Evolutionary conservation across 2,113 vertebrate species (phyloP).

Genomic region (Coracopsis vasa): DNA sequence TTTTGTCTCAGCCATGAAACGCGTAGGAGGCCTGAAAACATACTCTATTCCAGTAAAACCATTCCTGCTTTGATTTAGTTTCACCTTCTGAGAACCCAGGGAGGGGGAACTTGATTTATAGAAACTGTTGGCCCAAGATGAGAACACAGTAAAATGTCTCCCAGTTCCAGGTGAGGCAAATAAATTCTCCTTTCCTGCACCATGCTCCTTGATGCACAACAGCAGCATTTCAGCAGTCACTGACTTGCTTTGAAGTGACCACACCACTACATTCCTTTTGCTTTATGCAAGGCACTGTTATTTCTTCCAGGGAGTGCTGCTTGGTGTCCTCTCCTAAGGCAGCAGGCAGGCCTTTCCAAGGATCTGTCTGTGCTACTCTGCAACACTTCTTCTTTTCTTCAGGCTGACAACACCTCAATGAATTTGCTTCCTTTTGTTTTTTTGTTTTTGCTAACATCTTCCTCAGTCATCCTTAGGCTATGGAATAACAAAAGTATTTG

Average conservation of each 20-base stretch:
- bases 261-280: background rate
- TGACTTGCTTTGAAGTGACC: background rate
- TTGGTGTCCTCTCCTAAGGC: background rate
- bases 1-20: background rate
- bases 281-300: background rate
- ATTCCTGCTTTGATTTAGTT: background rate
- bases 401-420: background rate
- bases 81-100: background rate
- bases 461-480: background rate
- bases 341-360: background rate
- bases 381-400: background rate
- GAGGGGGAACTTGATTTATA: background rate
- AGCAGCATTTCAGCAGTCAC: background rate
- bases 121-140: background rate
- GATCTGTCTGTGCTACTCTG: background rate
- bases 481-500: background rate
- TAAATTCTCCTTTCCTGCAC: background rate
- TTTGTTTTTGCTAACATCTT: background rate
- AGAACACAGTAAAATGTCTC: background rate
- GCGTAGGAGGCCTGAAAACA: background rate
- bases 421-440: background rate
- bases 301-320: background rate
- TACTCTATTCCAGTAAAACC: background rate
- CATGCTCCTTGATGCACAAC: background rate
- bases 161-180: background rate